Conservation (phyloP, 2,797 vertebrate species). For the Spondyliosoma cantharus region DNA sequence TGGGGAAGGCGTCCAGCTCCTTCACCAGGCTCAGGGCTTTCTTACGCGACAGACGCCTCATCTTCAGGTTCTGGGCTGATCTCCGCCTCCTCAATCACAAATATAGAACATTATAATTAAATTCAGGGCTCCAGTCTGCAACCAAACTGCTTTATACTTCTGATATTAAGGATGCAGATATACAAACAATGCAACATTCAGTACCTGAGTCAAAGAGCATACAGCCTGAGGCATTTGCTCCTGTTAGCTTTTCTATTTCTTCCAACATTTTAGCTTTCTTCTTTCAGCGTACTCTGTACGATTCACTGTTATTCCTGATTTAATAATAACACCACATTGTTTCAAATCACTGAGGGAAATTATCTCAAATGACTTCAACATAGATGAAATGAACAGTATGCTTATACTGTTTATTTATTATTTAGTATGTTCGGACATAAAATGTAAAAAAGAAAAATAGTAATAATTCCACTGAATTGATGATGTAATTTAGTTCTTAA, state of each 20-base stretch:
- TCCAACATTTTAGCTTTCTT: no score
- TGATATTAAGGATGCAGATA: not conserved
- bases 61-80: constrained; percentile 76
- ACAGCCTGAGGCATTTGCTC: no score
- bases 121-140: not conserved
- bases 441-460: no score
- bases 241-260: no score
- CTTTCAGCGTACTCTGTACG: no score
- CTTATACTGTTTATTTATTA: no score
- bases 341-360: not conserved
- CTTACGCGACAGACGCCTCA: constrained; percentile 94
- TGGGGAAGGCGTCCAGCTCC: constrained; percentile 97
- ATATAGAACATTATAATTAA: not conserved
- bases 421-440: no score
- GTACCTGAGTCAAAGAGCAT: no score
- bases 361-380: not conserved
- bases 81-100: constrained; percentile 6
- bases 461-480: no score
- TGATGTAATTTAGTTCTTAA: no score
- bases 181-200: no score
- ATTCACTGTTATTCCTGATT: not conserved
- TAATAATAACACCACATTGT: not conserved
- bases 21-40: constrained; percentile 95
- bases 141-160: not conserved
- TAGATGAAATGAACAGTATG: not conserved